Evolutionary conservation across 1,140 invertebrate species (phyloP).

Genomic region (Atta cephalotes): DNA sequence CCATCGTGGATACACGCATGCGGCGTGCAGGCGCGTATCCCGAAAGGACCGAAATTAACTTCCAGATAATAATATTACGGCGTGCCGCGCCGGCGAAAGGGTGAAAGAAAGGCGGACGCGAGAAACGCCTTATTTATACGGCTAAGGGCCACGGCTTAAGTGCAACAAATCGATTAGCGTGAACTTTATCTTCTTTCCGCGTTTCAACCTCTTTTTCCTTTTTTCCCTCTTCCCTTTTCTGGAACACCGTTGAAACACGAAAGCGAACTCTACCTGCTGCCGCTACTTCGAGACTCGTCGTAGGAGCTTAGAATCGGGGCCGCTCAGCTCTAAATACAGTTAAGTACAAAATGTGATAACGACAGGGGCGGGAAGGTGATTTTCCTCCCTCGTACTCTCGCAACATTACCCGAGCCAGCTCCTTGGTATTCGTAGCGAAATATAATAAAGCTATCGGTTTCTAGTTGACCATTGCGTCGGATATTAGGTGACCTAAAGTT

Average conservation of each 20-base stretch:
- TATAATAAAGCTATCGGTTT: conserved; percentile 66
- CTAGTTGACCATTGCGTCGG: conserved; percentile 62
- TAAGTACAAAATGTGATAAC: conserved; percentile 55
- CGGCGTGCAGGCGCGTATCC: background rate
- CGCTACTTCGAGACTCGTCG: background rate
- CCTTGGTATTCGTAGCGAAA: conserved; percentile 29
- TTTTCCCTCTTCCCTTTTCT: background rate
- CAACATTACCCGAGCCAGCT: conserved; percentile 21
- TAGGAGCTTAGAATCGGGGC: conserved; percentile 44
- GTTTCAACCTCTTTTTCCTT: conserved; percentile 7
- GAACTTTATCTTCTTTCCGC: conserved; percentile 52
- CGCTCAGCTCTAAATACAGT: conserved; percentile 33
- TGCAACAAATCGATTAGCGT: conserved; percentile 58
- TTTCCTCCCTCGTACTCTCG: background rate
- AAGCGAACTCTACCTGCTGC: conserved; percentile 10
- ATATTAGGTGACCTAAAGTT: conserved; percentile 31
- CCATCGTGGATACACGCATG: background rate
- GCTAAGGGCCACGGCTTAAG: conserved; percentile 36
- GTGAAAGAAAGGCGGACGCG: background rate
- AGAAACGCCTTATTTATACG: conserved; percentile 49
- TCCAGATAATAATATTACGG: conserved; percentile 55
- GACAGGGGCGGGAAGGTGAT: conserved; percentile 47
- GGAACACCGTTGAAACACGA: conserved; percentile 27
- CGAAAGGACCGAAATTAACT: background rate
- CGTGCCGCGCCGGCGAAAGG: background rate